Evolutionary conservation across 2,797 vertebrate genomes (phyloP).

Genomic region (Microcaecilia unicolor): DNA sequence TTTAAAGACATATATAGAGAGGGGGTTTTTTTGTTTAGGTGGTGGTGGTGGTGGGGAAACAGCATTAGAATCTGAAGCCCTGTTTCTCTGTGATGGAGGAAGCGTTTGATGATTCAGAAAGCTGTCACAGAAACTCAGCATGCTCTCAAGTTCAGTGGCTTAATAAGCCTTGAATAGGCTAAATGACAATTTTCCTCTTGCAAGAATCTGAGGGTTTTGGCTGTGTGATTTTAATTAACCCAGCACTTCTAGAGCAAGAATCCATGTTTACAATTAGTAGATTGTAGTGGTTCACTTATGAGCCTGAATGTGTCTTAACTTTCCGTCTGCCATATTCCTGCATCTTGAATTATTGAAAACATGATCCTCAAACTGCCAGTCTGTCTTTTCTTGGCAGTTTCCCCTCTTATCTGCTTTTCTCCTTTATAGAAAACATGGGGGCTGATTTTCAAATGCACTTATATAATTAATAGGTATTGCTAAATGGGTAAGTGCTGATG

Average conservation of each 20-base stretch:
- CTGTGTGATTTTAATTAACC: background rate
- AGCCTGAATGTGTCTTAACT: too few relatives aligned
- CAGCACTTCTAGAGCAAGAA: conserved; percentile 2
- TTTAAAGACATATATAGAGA: conserved; percentile 19
- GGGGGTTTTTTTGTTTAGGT: background rate
- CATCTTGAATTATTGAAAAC: conserved; percentile 16
- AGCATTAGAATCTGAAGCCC: background rate
- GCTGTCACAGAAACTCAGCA: background rate
- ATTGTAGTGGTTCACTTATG: background rate
- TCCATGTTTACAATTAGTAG: background rate
- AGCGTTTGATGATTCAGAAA: conserved; percentile 8
- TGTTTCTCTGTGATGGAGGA: conserved; percentile 15
- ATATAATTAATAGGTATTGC: too few relatives aligned
- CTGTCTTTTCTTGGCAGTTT: too few relatives aligned
- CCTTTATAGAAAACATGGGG: too few relatives aligned
- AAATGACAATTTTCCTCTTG: conserved; percentile 5
- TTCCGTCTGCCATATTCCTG: conserved; percentile 1
- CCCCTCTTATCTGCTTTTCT: too few relatives aligned
- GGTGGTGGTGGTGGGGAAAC: conserved; percentile 2
- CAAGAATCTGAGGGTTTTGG: background rate
- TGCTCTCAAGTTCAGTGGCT: conserved; percentile 19
- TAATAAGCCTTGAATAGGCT: background rate
- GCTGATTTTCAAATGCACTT: too few relatives aligned
- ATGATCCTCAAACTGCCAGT: too few relatives aligned
- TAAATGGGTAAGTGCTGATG: too few relatives aligned